Base-by-base conservation (phyloP, 1,140 invertebrate genomes). In the Macrocentrus cingulum region DNA sequence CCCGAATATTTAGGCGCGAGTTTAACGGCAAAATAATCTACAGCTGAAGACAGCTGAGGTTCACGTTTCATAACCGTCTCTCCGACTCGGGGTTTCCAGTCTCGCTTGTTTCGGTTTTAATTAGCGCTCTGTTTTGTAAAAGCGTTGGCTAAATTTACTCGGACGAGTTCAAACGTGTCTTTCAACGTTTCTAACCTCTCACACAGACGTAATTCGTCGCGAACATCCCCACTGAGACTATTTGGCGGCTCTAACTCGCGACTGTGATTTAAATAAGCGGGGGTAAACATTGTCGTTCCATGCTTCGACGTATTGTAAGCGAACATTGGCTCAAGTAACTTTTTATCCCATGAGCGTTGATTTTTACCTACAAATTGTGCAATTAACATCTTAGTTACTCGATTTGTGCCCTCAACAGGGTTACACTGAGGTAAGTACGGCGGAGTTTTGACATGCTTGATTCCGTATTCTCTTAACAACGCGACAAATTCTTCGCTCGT, bases 301-400 rank as follows among this genome's bases (percentile, higher is more conserved):
- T 64, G 50, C 25, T n/a, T 19, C 0, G 32, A n/a, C 0, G 59
- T 46, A 15, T 64, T 61, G 36, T 51, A 34, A 0, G 75, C 76
- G 18, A 72, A 74, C 4, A 62, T 60, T 6, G 75, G 58, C 41
- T 70, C 62, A 3, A 42, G 57, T 0, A 79, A 39, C 54, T 65
- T 36, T 15, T 59, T 11, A 50, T 75, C 76, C 78, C 76, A 81
- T 45, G 60, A 50, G 22, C 61, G 56, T 15, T 61, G 60, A 57
- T 75, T 66, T 1, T 70, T 52, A n/a, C 66, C 51, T 0, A 74
- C 59, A 46, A 61, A 78, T 1, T 66, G 51, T 1, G 66, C 13
- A 0, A 61, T 61, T 44, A 52, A 56, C 0, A 59, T 58, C 41
- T 59, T 56, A 0, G 61, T 42, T 23, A 46, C 52, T 11, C 51